Base-by-base conservation (phyloP, 1,140 invertebrate species). In the Drosophila arawakana region DNA sequence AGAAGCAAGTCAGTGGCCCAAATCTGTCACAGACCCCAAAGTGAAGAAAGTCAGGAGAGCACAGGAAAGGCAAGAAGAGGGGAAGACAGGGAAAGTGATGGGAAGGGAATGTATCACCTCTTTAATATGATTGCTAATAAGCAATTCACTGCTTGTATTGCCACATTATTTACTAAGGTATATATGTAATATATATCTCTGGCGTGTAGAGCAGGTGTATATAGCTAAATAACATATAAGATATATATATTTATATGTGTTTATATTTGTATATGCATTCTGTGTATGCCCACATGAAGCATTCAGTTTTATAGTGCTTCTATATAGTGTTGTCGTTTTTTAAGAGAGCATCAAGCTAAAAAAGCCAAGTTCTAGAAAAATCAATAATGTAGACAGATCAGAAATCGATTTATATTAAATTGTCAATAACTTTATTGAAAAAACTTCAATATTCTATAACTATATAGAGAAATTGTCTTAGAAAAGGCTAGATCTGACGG, bases 261-360 rank as follows among this genome's bases (percentile, higher is more conserved):
- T n/a, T 70, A 58, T 55, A 34, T 67, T 49, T 57, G 58, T 54
- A 44, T 61, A 49, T 69, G 34, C 34, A 47, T 21, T 60, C 44
- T 63, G 65, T 72, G 69, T 63, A 61, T 72, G 69, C 80, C 80
- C 80, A 80, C 79, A 81, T 81, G 63, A 66, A 50, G 34, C 63
- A 60, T 88, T 85, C 63, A 62, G 25, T 80, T 85, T 85, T 82
- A 85, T 85, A 81, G 75, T 76, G 66, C 54, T 79, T 72, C 72
- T 80, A 80, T 80, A 81, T 6, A 30, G 25, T 30, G 25, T 30
- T 30, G 25, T 30, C 25, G 4, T 30, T 30, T 6, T 30, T 30
- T 30, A 30, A 30, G 15, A 30, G 6, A 30, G 25, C 25, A 0
- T 30, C 0, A 3, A 30, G 1, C 18, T 21, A 30, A 30, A 30